These are phyloP conservation scores for Parauchenoglanis punctatus DNA, from an alignment of 2,797 vertebrate species.

Conservation along the genomic window DNA sequence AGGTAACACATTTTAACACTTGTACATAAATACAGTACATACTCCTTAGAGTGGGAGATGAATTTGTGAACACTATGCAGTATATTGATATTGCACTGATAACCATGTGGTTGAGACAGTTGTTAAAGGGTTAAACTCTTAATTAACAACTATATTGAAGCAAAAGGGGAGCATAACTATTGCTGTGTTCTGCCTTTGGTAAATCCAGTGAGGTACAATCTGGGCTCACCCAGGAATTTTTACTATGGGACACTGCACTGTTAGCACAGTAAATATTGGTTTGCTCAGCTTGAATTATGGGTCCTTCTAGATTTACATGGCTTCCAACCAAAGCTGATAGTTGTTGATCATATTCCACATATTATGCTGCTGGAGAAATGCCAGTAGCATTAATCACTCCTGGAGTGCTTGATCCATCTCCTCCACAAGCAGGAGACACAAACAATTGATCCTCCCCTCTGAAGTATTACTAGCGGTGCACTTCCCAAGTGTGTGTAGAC, in stretches of 20 bases:
- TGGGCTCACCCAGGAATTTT: neutral
- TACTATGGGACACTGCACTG: neutral
- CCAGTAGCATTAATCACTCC: slow-evolving; percentile 68
- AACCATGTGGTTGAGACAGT: neutral
- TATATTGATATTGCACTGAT: neutral
- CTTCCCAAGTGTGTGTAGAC: slow-evolving; percentile 48
- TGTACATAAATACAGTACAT: neutral
- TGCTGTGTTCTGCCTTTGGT: neutral
- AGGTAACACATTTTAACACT: neutral
- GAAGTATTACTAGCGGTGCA: slow-evolving; percentile 36
- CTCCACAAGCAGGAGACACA: slow-evolving; percentile 49
- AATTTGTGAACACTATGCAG: neutral
- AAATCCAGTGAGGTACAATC: neutral
- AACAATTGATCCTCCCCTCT: slow-evolving; percentile 55
- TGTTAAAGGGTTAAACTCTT: neutral
- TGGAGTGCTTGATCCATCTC: slow-evolving; percentile 70
- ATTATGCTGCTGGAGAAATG: slow-evolving; percentile 52
- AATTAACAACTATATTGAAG: neutral
- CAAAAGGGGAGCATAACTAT: neutral
- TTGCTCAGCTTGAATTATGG: slow-evolving; percentile 17
- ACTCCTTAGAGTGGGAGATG: too few species aligned
- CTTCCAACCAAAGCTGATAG: slow-evolving; percentile 20
- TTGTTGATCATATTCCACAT: slow-evolving; percentile 47
- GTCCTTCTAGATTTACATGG: neutral
- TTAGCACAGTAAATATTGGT: slow-evolving; percentile 13